Evolutionary conservation across 2,797 vertebrate genomes (phyloP), one percentile per base, ranked within the genome.

Genomic region (Melanotaenia pygmaea): DNA sequence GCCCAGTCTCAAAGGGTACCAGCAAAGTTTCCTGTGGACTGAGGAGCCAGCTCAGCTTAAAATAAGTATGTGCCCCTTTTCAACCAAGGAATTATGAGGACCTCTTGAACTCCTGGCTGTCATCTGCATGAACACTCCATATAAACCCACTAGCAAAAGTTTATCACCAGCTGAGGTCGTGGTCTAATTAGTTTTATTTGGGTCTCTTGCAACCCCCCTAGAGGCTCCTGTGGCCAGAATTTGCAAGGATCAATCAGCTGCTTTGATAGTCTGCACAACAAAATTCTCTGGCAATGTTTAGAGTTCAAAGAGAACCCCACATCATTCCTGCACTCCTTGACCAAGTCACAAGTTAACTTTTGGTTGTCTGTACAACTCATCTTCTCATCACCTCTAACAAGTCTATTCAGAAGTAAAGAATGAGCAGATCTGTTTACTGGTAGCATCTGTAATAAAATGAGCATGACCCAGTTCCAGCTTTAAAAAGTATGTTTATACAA

Each of bases 11-110:
- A 82, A 60, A 64, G 69, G 79, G 77, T 83, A 86, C 81, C 88
- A 78, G 83, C 28, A 72, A 89, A 87, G 85, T 84, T 80, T 87
- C 86, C 71, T 80, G 74, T 32, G 71, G 76, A 82, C 64, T 13
- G 14, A 80, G 40, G 38, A 86, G 76, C 84, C 74, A 63, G 76
- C 75, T 76, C 38, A 12, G 77, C 74, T 76, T 35, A 13, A 83
- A 79, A 83, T 86, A 88, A 87, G 86, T 61, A 84, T 60, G 74
- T 71, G 32, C 65, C 64, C 72, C 54, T 78, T 79, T 90, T 75
- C 71, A 77, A 66, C 54, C 13, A 18, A 72, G 40, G 60, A 80
- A 78, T 85, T 40, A 69, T 59, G 60, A 80, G 70, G 66, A 80
- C 80, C 74, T 80, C 37, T 64, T 79, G 45, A 61, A 84, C 60